Conservation (phyloP, 1,140 invertebrate genomes). For the Pentalonia nigronervosa region DNA sequence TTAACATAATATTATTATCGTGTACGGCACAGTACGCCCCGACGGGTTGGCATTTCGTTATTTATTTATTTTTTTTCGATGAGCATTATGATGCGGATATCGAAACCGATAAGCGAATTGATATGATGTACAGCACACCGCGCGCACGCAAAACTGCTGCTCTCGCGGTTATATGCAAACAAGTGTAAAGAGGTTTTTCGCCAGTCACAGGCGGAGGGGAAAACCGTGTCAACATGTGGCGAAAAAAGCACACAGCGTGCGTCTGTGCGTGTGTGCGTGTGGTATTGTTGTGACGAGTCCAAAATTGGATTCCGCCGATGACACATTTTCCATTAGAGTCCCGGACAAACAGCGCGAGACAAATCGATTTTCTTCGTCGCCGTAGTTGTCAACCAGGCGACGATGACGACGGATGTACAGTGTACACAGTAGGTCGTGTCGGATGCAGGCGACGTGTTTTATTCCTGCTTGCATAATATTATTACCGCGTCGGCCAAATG, state of each 20-base stretch:
- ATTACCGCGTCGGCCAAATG: not conserved
- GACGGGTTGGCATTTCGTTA: not conserved
- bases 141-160: not conserved
- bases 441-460: conserved; percentile 14
- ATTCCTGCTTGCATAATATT: not conserved
- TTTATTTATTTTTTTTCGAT: not conserved
- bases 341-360: conserved; percentile 35
- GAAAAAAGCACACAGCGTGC: not conserved
- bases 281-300: conserved; percentile 55
- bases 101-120: conserved; percentile 45
- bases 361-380: conserved; percentile 44
- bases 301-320: conserved; percentile 57
- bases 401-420: not conserved
- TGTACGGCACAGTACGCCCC: not conserved
- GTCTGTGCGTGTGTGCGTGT: too few relatives aligned
- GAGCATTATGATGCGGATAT: not conserved
- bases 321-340: conserved; percentile 53
- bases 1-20: not conserved
- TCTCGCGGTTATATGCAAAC: conserved; percentile 41
- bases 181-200: conserved; percentile 37
- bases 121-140: not conserved
- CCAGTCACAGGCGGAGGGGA: not conserved
- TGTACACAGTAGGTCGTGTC: not conserved
- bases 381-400: not conserved
- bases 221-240: not conserved